Percentiles rank a stretch among this genome's conserved stretches.
Conservation (phyloP, 2,113 vertebrate species). For the Ochotona princeps region DNA sequence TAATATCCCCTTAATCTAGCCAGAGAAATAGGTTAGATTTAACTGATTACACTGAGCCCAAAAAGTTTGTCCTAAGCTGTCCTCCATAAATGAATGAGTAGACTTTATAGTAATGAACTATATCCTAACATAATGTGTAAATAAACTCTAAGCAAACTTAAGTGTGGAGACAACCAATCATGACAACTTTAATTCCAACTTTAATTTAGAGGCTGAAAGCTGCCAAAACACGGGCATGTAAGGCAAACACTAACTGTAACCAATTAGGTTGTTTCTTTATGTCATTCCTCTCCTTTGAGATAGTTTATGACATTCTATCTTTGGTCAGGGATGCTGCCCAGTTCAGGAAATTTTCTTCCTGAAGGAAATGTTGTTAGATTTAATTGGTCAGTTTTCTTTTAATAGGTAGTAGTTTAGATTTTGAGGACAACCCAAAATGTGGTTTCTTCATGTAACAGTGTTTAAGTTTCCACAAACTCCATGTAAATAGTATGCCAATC, state of each 20-base stretch:
- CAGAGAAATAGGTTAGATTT: constrained; percentile 35
- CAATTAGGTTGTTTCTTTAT: background rate
- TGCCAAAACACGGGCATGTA: background rate
- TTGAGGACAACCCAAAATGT: background rate
- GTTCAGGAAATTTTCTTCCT: background rate
- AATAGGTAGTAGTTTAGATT: background rate
- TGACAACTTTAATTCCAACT: background rate
- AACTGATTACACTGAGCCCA: background rate
- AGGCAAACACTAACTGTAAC: background rate
- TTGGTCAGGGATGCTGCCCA: background rate
- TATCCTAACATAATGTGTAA: background rate
- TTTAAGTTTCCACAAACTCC: background rate
- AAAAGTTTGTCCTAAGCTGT: background rate
- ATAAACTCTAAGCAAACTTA: background rate
- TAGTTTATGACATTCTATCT: background rate
- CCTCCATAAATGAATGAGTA: background rate
- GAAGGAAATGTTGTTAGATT: background rate
- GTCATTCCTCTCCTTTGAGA: background rate
- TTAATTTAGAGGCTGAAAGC: background rate
- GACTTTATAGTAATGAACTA: background rate
- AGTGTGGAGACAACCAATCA: background rate
- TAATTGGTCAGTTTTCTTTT: background rate
- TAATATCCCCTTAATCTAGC: background rate
- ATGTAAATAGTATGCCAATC: background rate
- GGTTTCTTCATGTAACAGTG: background rate